phyloP scores from a whole-genome alignment of 30 jellyfish, hydroid and myxozoan genomes.

The Aurelia sp. region DNA sequence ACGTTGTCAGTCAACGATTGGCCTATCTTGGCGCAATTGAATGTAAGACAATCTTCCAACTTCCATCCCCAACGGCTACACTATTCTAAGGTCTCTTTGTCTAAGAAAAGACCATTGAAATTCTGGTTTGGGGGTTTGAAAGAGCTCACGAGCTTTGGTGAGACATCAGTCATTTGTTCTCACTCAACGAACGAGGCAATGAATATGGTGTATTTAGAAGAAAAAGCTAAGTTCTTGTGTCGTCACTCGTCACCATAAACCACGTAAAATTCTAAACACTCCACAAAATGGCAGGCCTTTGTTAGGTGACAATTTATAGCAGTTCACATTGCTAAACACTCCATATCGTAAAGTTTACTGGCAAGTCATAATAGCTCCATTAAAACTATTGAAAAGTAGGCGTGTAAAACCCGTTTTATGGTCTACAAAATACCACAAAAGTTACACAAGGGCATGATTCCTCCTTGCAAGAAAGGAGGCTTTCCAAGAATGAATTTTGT shows the following conservation, averaged over 20 bases:
- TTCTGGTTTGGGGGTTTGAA: background rate
- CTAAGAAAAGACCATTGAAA: too few species aligned
- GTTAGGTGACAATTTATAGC: conserved; percentile 3
- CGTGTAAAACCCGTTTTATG: conserved; percentile 22
- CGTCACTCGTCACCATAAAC: conserved; percentile 19
- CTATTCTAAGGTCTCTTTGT: too few species aligned
- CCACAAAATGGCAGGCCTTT: conserved; percentile 24
- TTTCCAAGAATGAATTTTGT: too few species aligned
- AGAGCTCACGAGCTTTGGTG: background rate
- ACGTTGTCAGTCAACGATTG: too few species aligned
- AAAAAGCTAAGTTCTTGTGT: background rate
- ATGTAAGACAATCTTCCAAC: too few species aligned
- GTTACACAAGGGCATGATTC: too few species aligned
- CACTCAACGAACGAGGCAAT: conserved; percentile 17
- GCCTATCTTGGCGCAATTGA: too few species aligned
- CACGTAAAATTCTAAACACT: conserved; percentile 28
- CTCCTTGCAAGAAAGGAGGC: too few species aligned
- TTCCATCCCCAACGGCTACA: too few species aligned
- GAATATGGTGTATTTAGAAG: background rate
- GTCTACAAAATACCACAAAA: conserved; percentile 6
- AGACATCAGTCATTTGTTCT: conserved; percentile 14
- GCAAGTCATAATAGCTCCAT: conserved; percentile 33
- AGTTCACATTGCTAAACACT: conserved; percentile 4
- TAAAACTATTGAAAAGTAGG: conserved; percentile 30
- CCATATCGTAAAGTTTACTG: conserved; percentile 19